Base-by-base conservation (phyloP, 2,113 vertebrate genomes). In the Mus spicilegus region DNA sequence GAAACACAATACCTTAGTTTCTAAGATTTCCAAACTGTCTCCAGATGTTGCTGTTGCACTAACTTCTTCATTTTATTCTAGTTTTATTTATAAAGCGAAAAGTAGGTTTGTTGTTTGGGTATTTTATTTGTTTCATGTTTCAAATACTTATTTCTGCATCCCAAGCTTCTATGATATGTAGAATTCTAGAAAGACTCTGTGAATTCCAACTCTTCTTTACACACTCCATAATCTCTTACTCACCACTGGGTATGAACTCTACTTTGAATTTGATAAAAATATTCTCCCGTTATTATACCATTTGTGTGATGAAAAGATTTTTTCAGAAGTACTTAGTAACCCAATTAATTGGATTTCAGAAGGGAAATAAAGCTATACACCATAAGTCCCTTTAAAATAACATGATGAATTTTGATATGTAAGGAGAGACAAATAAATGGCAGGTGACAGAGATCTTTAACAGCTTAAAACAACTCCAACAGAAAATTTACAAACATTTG, bases 351-450 rank as follows among this genome's bases (percentile, higher is more conserved):
- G 6, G 73, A 10, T 93, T 82, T 67, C 36, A 72, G 56, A 49
- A 69, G 85, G 12, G 90, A 84, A 81, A 87, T 24, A 42, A 77
- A 11, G 13, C 81, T 63, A 24, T 65, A 17, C 5, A 76, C 3
- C 1, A 6, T n/a, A 17, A 78, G 2, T 0, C 14, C 26, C 2
- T 87, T 82, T 16, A 33, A 5, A 85, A 65, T 17, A 3, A 63
- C 56, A 26, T 46, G n/a, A 51, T 5, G 56, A 5, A 87, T 78
- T 9, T 26, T 39, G 26, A 46, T 72, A 46, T 26, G 0, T 58
- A 8, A 2, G 80, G 1, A 80, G 11, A 46, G 3, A 8, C 0
- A 10, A 5, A 1, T 0, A 10, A 5, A 1, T 42, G 5, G 6
- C 20, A 75, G 7, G 13, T 1, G 72, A 49, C 63, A 39, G 5